Evolutionary conservation across 1,140 invertebrate genomes (phyloP), one percentile per base, ranked within the genome.

Genomic region (Oscheius sp.): DNA sequence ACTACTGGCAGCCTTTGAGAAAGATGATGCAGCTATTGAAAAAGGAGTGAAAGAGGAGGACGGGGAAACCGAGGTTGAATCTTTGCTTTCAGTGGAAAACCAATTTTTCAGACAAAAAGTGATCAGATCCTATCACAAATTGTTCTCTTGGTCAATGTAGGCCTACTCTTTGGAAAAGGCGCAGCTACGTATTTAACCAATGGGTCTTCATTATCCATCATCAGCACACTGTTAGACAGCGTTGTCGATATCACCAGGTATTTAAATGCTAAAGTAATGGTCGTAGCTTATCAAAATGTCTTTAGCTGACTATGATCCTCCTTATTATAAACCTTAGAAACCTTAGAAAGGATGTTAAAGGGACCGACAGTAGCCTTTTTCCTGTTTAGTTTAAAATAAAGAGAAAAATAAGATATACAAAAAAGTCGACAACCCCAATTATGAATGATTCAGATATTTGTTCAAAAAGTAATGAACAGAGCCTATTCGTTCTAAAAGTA

Each of bases 141-240:
- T 3, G 46, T 68, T 7, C 31, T 68, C 4, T 15, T 62, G 15
- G 58, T 49, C 3, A 68, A 68, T 31, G 45, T 68, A 10, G 45
- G 20, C 20, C 34, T 68, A 18, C 29, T 68, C 3, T 7, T 68
- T 23, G 66, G 38, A 4, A 68, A 68, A 49, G 46, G 4, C n/a
- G 23, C 32, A 20, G 66, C 66, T 31, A 61, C 66, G 20, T 68
- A 68, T 62, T n/a, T 68, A 15, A 34, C 66, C 23, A 42, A 34
- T 61, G 66, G 66, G 23, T 62, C 66, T 23, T 68, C 66, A n/a
- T 31, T 68, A 3, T 68, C 66, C 23, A 68, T 68, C 31, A 68
- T 68, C 32, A 58, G 46, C 34, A 68, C 66, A 13, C 46, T 68
- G 26, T 31, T 68, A 18, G 66, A 68, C 28, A 26, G n/a, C 38